Base-by-base conservation (phyloP, 1,140 invertebrate species). In the Scaptodrosophila lebanonensis region DNA sequence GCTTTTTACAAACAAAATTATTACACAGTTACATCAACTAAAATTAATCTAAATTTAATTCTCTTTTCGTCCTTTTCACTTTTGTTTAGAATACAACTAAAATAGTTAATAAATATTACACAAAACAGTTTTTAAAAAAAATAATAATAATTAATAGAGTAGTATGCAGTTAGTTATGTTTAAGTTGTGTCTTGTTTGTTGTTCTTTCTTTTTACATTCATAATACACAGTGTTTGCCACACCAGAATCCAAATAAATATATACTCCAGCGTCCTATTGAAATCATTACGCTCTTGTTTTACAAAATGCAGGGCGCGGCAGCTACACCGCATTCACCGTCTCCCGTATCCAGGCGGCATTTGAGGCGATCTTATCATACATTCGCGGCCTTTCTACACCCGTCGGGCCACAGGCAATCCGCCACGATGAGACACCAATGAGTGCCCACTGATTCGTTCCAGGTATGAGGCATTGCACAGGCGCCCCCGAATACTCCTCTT, bases 401-500 rank as follows among this genome's bases (percentile, higher is more conserved):
- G 90, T 90, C 17, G 88, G 87, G 0, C 89, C 89, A 66, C 94
- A 95, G 1, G 93, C 93, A 65, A 95, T 95, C 38, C 94, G 89
- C 94, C 94, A 95, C 52, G 93, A 94, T 32, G 92, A 91, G 1
- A 95, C 91, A 0, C 94, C 94, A 1, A 91, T 85, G 2, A 95
- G 79, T 0, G 91, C 91, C 94, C 94, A 95, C 62, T 88, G 89
- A 30, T 90, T 90, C 13, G 88, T 89, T 38, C 91, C 90, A 0
- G 90, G 85, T 45, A 91, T 89, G 2, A 93, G 88, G 64, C 94
- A 95, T 56, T 94, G 89, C 89, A 95, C 92, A 3, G 93, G 92
- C 88, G 93, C 94, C 5, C 94, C 94, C n/a, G 94, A 93, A 66
- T 93, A 91, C 88, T 95, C 94, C 88, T 95, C 94, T 85, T 95